Evolutionary conservation across 2,888 invertebrate species (phyloP), one percentile per base, ranked within the genome.

Genomic region (Atethmia centrago): DNA sequence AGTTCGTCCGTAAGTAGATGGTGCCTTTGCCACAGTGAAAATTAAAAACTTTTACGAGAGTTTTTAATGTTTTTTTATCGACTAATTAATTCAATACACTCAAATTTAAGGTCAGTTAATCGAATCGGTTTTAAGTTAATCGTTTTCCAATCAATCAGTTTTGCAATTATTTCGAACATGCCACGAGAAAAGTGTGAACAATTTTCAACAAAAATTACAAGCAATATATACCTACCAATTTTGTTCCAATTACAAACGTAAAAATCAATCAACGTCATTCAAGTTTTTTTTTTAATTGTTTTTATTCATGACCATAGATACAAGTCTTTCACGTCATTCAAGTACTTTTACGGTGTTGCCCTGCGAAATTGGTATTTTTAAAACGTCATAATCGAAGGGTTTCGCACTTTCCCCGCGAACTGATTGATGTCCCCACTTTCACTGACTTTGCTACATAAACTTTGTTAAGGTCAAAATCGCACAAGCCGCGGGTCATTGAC

Each of bases 341-440:
- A 65, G 40, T 55, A 61, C 45, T 40, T 55, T 51, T 40, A 56
- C 55, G n/a, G n/a, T 49, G 40, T 40, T 59, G 62, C 75, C 64
- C 68, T 77, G 36, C 28, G 28, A 45, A 64, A 36, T 49, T 28
- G 40, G 53, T 36, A 45, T 36, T 71, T 72, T 74, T 31, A 42
- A 51, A 71, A 61, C 63, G 75, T 77, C 76, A 79, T 70, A 81
- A 82, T 67, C 69, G 82, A 88, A 91, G 92, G 92, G 92, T 86
- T 88, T 84, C 71, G 31, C 85, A 87, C 92, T 92, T 92, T 92
- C 92, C 83, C 92, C 85, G 65, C 64, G 12, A 75, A 72, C 77
- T 91, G 90, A 91, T 90, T 87, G 89, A 91, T 91, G 88, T 79
- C 84, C 86, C 83, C 77, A 91, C 92, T 92, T 92, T 92, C 93